These are phyloP conservation scores for Babyrousa celebensis DNA, from an alignment of 2,797 vertebrate species.

Conservation along the genomic window DNA sequence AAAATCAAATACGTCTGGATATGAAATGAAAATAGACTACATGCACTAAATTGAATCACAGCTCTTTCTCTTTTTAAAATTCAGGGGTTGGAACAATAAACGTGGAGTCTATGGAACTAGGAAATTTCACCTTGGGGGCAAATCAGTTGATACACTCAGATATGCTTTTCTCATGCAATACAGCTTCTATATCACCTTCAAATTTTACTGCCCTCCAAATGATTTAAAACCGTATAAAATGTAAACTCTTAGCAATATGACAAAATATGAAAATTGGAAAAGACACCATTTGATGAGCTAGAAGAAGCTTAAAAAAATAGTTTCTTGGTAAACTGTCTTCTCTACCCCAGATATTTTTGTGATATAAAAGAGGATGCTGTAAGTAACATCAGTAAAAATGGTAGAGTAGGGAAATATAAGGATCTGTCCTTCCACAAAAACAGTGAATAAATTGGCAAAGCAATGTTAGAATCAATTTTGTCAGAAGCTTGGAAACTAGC, in stretches of 20 bases:
- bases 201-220: background rate
- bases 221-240: background rate
- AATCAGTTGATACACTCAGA: background rate
- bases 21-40: background rate
- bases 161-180: background rate
- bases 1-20: background rate
- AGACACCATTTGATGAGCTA: slow-evolving; percentile 20
- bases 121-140: slow-evolving; percentile 5
- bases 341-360: background rate
- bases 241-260: background rate
- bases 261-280: slow-evolving; percentile 38
- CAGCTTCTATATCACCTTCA: background rate
- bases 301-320: background rate
- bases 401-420: background rate
- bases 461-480: background rate
- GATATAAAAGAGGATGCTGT: background rate
- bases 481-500: background rate
- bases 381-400: background rate
- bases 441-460: background rate
- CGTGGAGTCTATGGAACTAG: background rate
- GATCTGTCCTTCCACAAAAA: background rate
- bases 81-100: slow-evolving; percentile 25
- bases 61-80: slow-evolving; percentile 39
- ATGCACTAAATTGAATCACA: background rate
- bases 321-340: background rate